Base-by-base conservation (phyloP, 2,113 vertebrate species). In the Corythornis cristatus region DNA sequence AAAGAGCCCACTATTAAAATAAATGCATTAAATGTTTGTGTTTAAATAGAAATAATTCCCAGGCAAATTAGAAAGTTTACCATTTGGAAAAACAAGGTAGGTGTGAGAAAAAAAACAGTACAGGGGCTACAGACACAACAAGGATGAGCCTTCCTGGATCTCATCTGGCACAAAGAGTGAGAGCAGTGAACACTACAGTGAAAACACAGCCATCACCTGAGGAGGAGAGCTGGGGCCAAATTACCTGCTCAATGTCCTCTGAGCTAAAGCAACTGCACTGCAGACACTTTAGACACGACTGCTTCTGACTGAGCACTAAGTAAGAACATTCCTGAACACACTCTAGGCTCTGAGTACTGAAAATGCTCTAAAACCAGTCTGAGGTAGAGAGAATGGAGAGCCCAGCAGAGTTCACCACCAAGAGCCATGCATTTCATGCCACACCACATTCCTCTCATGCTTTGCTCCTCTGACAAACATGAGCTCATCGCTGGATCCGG, bases 401-500 rank as follows among this genome's bases (percentile, higher is more conserved):
- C n/a, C 54, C 51, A 81, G 45, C 15, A 14, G 43, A 60, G 43
- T 21, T 70, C 48, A 62, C 13, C 62, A 18, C 23, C 43, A 46
- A 57, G 75, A n/a, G 31, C 9, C 12, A 82, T 58, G 21, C 73
- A 77, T 92, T 93, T 93, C 68, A 48, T 72, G 86, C 62, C 86
- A 91, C 70, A 54, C 76, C 84, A 65, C 84, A 64, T 72, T 94
- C 75, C 90, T 82, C 85, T 72, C 21, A 90, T 87, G 92, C 90
- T 76, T 93, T 86, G 51, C 92, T 95, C 89, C 79, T 89, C 91
- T 90, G 73, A 94, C 83, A 91, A 65, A 83, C 60, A 90, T 51
- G 35, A 97, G 91, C 88, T 97, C 93, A 68, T 95, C 88, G 93
- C 86, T 88, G 77, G 67, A 88, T 92, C 95, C 64, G 83, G 83